Conservation (phyloP, 2,888 invertebrate species). For the Phortica okadai region DNA sequence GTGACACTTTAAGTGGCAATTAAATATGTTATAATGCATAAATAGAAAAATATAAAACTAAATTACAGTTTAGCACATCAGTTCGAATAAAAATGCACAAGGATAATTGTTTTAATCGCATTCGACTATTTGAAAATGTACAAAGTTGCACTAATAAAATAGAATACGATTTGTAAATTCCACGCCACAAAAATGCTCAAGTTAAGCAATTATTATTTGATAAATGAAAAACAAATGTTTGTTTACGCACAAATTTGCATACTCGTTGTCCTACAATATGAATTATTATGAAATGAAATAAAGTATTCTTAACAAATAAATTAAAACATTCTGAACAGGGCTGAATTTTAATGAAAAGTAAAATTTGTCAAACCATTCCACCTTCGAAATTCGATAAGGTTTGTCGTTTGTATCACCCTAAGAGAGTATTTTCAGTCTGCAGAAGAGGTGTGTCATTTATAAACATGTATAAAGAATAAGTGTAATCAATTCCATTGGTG, state of each 20-base stretch:
- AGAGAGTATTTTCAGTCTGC: too few species aligned
- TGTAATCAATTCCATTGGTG: too few species aligned
- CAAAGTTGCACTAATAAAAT: not conserved
- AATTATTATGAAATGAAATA: too few species aligned
- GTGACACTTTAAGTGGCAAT: conserved; percentile 24
- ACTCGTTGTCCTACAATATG: too few species aligned
- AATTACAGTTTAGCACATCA: conserved; percentile 47
- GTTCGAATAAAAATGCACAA: conserved; percentile 46
- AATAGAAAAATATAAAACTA: not conserved
- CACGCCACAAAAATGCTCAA: not conserved
- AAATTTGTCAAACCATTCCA: too few species aligned
- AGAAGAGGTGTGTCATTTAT: too few species aligned
- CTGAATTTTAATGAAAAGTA: too few species aligned
- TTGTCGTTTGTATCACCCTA: too few species aligned
- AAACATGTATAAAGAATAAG: too few species aligned
- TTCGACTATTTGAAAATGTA: conserved; percentile 29
- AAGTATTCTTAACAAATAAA: too few species aligned
- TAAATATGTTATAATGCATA: not conserved
- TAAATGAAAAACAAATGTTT: not conserved
- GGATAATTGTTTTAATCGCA: conserved; percentile 66
- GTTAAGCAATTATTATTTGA: not conserved
- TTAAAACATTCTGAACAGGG: too few species aligned
- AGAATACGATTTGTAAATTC: not conserved
- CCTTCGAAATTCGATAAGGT: too few species aligned
- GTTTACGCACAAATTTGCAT: not conserved